A percentile compares a stretch with the other conserved stretches of the same genome.
Conservation (phyloP, 1,140 invertebrate species). For the Drosophila insularis region DNA sequence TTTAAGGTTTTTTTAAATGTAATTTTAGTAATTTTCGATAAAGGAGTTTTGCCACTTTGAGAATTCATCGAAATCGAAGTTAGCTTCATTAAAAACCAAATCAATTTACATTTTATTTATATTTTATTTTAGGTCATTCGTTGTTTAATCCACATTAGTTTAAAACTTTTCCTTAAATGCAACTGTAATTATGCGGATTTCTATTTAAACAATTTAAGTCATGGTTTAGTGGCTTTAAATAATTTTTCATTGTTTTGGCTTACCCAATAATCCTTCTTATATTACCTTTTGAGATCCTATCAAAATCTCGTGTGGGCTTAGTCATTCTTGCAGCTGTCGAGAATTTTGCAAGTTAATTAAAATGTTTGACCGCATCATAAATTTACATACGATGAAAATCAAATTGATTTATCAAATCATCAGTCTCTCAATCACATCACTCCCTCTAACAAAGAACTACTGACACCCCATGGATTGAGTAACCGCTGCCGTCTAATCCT, state of each 20-base stretch:
- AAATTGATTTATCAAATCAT: slow-evolving; percentile 69
- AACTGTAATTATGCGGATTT: background rate
- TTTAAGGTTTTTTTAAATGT: no score
- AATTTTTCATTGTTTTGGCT: background rate
- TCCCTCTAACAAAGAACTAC: slow-evolving; percentile 10
- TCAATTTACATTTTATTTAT: no score
- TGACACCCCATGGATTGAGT: background rate
- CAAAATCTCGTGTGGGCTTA: background rate
- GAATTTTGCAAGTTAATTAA: slow-evolving; percentile 59
- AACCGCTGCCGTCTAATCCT: slow-evolving; percentile 65
- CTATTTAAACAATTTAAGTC: background rate
- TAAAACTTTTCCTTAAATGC: no score
- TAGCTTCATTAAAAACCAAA: no score
- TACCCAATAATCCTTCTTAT: background rate
- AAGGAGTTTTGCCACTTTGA: no score
- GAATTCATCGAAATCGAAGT: no score
- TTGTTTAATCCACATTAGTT: no score
- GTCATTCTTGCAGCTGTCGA: slow-evolving; percentile 39
- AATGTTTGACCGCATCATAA: slow-evolving; percentile 44
- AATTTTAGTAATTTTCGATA: no score
- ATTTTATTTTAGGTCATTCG: no score
- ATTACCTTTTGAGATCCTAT: background rate
- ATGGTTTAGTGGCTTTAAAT: background rate
- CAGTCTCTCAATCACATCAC: slow-evolving; percentile 54
- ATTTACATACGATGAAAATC: slow-evolving; percentile 71